A percentile compares a stretch with the other conserved stretches of the same genome.
These are phyloP conservation scores for Aspidiotus rigidus DNA, from an alignment of 2,888 invertebrate species.

Conservation along the genomic window DNA sequence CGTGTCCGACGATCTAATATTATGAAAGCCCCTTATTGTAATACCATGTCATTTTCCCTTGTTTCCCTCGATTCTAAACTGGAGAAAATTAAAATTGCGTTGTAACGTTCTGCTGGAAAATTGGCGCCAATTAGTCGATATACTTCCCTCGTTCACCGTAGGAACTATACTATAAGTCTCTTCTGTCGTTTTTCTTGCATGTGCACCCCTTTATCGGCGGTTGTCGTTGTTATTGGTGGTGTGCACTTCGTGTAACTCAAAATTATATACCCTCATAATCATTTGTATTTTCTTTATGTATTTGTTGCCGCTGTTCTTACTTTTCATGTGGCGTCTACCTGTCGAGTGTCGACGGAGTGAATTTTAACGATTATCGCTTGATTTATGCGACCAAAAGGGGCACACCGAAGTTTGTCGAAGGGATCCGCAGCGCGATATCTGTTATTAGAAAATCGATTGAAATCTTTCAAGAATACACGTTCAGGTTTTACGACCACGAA, in stretches of 20 bases:
- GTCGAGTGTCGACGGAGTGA: slow-evolving; percentile 4
- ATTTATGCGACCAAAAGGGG: too few relatives aligned
- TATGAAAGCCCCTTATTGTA: too few relatives aligned
- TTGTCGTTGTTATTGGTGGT: slow-evolving; percentile 10
- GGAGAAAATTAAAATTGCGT: not conserved
- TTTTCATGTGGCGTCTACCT: slow-evolving; percentile 27
- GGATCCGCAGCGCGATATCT: too few relatives aligned
- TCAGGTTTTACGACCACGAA: too few relatives aligned
- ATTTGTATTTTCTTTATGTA: not conserved
- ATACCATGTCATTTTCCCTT: too few relatives aligned
- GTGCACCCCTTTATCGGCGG: not conserved
- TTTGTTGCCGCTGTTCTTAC: not conserved
- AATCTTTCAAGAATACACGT: too few relatives aligned
- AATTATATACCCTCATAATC: slow-evolving; percentile 4
- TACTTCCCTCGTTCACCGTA: not conserved
- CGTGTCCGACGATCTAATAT: too few relatives aligned
- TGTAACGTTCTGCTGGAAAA: not conserved
- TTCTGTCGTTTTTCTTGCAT: slow-evolving; percentile 6
- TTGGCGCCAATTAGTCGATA: slow-evolving; percentile 27
- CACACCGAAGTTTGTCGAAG: too few relatives aligned
- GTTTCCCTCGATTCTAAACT: too few relatives aligned
- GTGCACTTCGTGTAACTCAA: slow-evolving; percentile 7
- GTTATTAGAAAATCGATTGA: too few relatives aligned
- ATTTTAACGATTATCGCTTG: too few relatives aligned
- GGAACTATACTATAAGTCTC: too few relatives aligned